Evolutionary conservation across 2,888 invertebrate genomes (phyloP).

Genomic region (Azorinus chamasolen): DNA sequence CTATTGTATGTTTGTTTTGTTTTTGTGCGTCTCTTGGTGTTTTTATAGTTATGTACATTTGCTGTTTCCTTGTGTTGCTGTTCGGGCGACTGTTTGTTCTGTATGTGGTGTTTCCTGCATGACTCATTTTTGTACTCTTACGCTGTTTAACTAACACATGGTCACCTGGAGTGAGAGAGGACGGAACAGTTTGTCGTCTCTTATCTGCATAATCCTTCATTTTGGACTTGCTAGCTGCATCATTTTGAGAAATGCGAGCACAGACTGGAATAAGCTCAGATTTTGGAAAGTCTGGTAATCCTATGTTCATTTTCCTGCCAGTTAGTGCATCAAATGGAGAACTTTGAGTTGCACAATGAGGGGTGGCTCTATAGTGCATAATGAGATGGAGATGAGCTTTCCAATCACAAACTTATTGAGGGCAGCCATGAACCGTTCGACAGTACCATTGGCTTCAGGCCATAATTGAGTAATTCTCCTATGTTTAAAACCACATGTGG

Average conservation of each 20-base stretch:
- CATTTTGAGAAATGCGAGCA: too few species aligned
- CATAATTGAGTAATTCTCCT: constrained; percentile 57
- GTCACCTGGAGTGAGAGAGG: constrained; percentile 8
- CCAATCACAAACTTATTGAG: constrained; percentile 49
- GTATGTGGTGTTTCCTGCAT: too few species aligned
- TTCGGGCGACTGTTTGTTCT: too few species aligned
- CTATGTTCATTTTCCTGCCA: constrained; percentile 35
- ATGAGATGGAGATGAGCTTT: constrained; percentile 31
- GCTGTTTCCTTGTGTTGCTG: too few species aligned
- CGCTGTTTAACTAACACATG: constrained; percentile 34
- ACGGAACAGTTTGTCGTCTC: too few species aligned
- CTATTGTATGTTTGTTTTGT: too few species aligned
- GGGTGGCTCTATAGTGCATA: constrained; percentile 36
- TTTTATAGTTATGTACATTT: too few species aligned
- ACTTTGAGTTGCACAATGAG: constrained; percentile 20
- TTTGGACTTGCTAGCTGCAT: constrained; percentile 12
- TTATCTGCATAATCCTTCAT: constrained; percentile 34
- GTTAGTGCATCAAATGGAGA: constrained; percentile 39
- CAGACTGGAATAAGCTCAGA: background rate
- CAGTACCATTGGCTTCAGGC: constrained; percentile 64
- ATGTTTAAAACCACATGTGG: constrained; percentile 58
- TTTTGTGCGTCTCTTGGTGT: too few species aligned
- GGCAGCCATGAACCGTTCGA: constrained; percentile 65
- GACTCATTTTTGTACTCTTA: too few species aligned
- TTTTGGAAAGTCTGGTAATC: constrained; percentile 6